Evolutionary conservation across 1,140 invertebrate species (phyloP).

Genomic region (Apis cerana): DNA sequence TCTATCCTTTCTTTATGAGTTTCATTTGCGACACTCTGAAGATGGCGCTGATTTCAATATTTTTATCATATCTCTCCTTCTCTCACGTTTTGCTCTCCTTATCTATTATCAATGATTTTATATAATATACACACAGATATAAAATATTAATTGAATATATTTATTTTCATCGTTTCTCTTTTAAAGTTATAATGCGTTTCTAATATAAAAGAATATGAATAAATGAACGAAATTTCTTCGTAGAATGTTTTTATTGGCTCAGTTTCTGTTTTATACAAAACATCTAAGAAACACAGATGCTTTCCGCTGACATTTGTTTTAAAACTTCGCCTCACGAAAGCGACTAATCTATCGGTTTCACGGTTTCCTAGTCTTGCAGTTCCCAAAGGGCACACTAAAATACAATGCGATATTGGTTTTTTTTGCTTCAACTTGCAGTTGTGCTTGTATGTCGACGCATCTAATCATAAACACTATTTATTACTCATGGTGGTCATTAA

Average conservation of each 20-base stretch:
- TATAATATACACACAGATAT: too few relatives aligned
- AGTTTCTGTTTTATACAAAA: conserved; percentile 73
- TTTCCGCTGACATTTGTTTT: conserved; percentile 59
- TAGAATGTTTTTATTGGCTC: conserved; percentile 68
- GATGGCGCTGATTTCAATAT: too few relatives aligned
- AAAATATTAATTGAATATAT: too few relatives aligned
- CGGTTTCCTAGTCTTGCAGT: conserved; percentile 58
- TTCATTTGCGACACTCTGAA: too few relatives aligned
- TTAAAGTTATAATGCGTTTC: too few relatives aligned
- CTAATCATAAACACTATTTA: conserved; percentile 42
- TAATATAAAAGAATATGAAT: not conserved
- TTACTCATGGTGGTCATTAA: conserved; percentile 33
- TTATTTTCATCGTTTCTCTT: too few relatives aligned
- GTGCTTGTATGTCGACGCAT: conserved; percentile 55
- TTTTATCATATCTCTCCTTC: too few relatives aligned
- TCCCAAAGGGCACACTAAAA: conserved; percentile 51
- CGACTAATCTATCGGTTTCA: conserved; percentile 67
- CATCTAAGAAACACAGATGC: conserved; percentile 72
- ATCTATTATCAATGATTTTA: too few relatives aligned
- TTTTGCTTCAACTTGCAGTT: conserved; percentile 38
- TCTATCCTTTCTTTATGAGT: too few relatives aligned
- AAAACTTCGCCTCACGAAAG: conserved; percentile 64
- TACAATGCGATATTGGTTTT: conserved; percentile 55
- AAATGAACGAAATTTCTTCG: conserved; percentile 16
- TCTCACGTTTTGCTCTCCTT: too few relatives aligned